Base-by-base conservation (phyloP, 2,888 invertebrate species). In the Spialia ferax region DNA sequence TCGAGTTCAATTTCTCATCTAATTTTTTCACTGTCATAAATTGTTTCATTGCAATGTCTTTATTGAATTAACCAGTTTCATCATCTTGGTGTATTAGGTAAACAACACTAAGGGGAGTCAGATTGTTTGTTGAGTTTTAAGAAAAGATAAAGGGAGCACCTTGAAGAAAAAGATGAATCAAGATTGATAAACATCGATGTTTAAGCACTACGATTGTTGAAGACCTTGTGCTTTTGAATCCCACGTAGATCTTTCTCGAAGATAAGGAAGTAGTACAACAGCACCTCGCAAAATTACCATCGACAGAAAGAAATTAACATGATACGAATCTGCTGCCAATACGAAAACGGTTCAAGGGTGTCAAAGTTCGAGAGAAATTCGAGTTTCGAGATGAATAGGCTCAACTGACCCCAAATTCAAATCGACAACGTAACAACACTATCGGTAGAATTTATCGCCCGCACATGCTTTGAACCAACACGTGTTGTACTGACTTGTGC, bases 281-380 rank as follows among this genome's bases (percentile, higher is more conserved):
- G 22, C 3, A n/a, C 11, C 38, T 50, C 52, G 22, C 60, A 32
- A 66, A 54, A 66, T 66, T 59, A 60, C 66, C 60, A 66, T 59
- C 56, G 38, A 52, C 60, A 66, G 66, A 66, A 63, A 55, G 54
- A 55, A 60, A 66, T 66, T 66, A 54, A 42, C 66, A 66, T 60
- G 54, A 60, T 66, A 54, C 54, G 20, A 45, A 66, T 65, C 65
- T 59, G 26, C 52, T 60, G 54, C 66, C 42, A 66, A 59, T 52
- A 60, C 54, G 52, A 59, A 65, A 59, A 59, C 52, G 59, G 18
- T 65, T 38, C 59, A 50, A 35, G 65, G 59, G 54, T 66, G 66
- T 66, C 66, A 66, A 60, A 60, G 66, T 66, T 66, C 54, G 64
- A 60, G 66, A 60, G 66, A 66, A 66, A 66, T 52, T 60, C 66